Base-by-base conservation (phyloP, 2,888 invertebrate genomes). In the Eudasyphora cyanicolor region DNA sequence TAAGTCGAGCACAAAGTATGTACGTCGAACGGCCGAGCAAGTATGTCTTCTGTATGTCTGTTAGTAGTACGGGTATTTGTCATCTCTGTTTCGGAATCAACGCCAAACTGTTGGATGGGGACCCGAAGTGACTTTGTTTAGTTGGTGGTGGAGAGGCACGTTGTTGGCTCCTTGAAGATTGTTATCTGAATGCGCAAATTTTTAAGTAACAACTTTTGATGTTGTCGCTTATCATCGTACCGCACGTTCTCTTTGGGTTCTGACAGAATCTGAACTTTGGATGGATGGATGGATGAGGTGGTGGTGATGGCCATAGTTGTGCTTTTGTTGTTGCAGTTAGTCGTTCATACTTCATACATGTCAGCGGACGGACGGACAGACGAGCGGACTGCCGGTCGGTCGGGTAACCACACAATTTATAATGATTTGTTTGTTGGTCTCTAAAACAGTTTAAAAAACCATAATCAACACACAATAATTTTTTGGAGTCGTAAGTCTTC, bases 381-480 rank as follows among this genome's bases (percentile, higher is more conserved):
- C 54, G 24, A 19, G 8, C 51, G 35, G 29, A 38, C 35, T 17
- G 17, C 19, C 21, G 10, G 7, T 17, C 27, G 42, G 21, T 42
- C 67, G 14, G 42, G 38, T 70, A 54, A 27, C 24, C 21, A 38
- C 17, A 73, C 42, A 60, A 67, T 60, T 84, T 84, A 76, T 81
- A 79, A 84, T 84, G 84, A 84, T 84, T 81, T 84, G 81, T 78
- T 79, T 69, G 79, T 70, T 75, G 74, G 42, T 29, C 19, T 77
- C 74, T 79, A 64, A 84, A 84, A 82, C 79, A 79, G 84, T 84
- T 84, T 84, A 84, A 84, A 84, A 84, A 82, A 79, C 79, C 82
- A 84, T 84, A 84, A 84, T 71, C 82, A 82, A 82, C 84, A 84
- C 84, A 84, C 84, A 82, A 84, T 84, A 82, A 82, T 81, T 84